phyloP scores from a whole-genome alignment of 2,888 invertebrate species.

The Tetranychus truncatus region DNA sequence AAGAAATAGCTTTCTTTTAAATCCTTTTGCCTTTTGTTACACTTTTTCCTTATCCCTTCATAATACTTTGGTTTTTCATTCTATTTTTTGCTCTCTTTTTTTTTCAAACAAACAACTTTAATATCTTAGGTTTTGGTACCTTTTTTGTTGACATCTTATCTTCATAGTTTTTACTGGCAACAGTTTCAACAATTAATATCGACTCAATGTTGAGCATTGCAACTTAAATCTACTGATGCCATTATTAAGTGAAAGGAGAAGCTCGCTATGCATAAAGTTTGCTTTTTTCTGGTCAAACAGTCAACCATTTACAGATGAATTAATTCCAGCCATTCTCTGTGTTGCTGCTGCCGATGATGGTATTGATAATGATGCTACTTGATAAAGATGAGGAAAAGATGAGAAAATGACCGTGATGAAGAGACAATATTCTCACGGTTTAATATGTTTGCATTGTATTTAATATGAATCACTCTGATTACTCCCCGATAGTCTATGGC shows the following conservation, averaged over 20 bases:
- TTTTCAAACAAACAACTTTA: too few relatives aligned
- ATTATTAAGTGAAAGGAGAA: too few relatives aligned
- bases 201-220: too few relatives aligned
- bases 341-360: not conserved
- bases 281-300: not conserved
- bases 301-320: not conserved
- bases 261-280: too few relatives aligned
- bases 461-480: not conserved
- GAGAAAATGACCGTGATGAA: not conserved
- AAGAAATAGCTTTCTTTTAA: not conserved
- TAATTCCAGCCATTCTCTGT: not conserved
- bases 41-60: not conserved
- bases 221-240: too few relatives aligned
- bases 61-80: not conserved
- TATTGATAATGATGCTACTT: not conserved
- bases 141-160: too few relatives aligned
- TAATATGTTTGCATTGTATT: not conserved
- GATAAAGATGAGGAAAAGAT: not conserved
- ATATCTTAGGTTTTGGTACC: too few relatives aligned
- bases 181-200: too few relatives aligned
- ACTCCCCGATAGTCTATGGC: not conserved
- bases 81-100: too few relatives aligned
- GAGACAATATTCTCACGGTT: constrained; percentile 1
- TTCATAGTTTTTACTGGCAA: too few relatives aligned
- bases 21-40: not conserved